Base-by-base conservation (phyloP, 2,797 vertebrate genomes). In the Sitta carolinensis region DNA sequence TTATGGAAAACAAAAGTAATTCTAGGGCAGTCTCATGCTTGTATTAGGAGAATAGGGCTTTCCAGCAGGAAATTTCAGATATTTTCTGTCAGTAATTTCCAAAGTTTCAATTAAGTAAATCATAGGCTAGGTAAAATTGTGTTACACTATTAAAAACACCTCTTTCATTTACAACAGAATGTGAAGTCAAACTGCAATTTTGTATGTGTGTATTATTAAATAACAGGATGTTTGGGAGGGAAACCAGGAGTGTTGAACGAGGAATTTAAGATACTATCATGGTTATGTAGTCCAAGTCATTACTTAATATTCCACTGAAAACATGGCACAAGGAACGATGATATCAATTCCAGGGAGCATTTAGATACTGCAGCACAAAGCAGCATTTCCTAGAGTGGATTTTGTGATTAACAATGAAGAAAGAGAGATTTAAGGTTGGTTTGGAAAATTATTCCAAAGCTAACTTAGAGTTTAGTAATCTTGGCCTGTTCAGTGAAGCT, bases 251-350 rank as follows among this genome's bases (percentile, higher is more conserved):
- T 57, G 5, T 32, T 3, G 3, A 82, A 58, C 34, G 23, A 82
- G 42, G 23, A 84, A 27, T 79, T 79, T 69, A 76, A 79, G 21
- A 21, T 59, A 23, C 23, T 57, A 8, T 23, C 59, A 34, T n/a
- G 11, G 11, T 87, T 79, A 36, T 20, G 15, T 43, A 76, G 47
- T 32, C 20, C n/a, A 88, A 61, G 23, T 87, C 47, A 59, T 63
- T 54, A 12, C 16, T 45, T 38, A n/a, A 59, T 90, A 17, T 59
- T 74, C 8, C 17, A 55, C 21, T 67, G 2, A 90, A 95, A 94
- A 34, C 5, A 42, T 0, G 1, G 29, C 15, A 15, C 19, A 67
- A 11, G 29, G 34, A 94, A 19, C 0, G 5, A 22, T 55, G 2
- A 15, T 77, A 20, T 38, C 34, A 79, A 27, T 57, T 47, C 43